phyloP scores from a whole-genome alignment of 2,888 invertebrate genomes.

The Pristionchus exspectatus region DNA sequence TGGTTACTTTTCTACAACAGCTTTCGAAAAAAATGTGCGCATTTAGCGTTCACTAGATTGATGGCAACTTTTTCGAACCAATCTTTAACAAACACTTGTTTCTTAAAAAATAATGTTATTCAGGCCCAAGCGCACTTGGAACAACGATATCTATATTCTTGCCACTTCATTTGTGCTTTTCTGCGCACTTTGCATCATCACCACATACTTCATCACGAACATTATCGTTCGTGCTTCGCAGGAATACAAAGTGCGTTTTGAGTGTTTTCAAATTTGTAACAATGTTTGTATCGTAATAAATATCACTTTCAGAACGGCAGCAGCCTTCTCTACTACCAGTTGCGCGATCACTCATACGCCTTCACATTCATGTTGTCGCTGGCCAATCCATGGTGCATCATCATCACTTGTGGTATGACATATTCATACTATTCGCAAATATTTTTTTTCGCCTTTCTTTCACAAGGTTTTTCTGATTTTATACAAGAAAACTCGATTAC shows the following conservation, averaged over 20 bases:
- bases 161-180: slow-evolving; percentile 25
- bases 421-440: too few species aligned
- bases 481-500: too few species aligned
- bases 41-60: too few species aligned
- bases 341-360: neutral
- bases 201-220: neutral
- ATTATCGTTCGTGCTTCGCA: neutral
- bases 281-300: too few species aligned
- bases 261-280: too few species aligned
- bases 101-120: too few species aligned
- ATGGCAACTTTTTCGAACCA: too few species aligned
- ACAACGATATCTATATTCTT: neutral
- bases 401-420: neutral
- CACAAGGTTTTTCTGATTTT: too few species aligned
- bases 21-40: too few species aligned
- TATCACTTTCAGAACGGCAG: neutral
- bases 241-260: neutral
- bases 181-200: neutral
- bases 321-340: neutral
- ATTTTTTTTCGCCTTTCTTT: too few species aligned
- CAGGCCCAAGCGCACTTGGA: neutral
- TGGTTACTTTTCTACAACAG: too few species aligned
- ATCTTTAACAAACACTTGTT: too few species aligned
- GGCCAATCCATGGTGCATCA: slow-evolving; percentile 19
- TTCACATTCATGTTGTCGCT: slow-evolving; percentile 16